Base-by-base conservation (phyloP, 2,888 invertebrate species). In the Diarsia mendica region DNA sequence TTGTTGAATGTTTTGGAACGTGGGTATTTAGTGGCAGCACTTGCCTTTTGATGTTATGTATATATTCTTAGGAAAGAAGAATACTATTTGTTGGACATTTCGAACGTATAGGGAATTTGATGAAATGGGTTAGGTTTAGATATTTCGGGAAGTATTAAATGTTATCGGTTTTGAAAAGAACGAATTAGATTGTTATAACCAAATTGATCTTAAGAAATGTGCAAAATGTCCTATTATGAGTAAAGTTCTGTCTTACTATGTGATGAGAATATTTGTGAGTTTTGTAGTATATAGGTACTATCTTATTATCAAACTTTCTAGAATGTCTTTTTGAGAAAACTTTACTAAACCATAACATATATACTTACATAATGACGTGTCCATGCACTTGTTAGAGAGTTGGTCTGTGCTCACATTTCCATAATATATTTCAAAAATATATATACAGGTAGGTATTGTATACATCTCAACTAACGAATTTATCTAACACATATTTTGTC, bases 61-160 rank as follows among this genome's bases (percentile, higher is more conserved):
- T 53, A 51, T 51, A 39, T 23, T 63, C 8, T 20, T 23, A 23
- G 49, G 48, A 68, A 46, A n/a, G 46, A 13, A 20, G 49, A 70
- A 77, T 20, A n/a, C 13, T 49, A 48, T 28, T 70, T 63, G 72
- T 72, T 81, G 66, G 77, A 39, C 9, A 28, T 80, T 81, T 72
- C 72, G 69, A 77, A 76, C 49, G 76, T 20, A n/a, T 44, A 11
- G 15, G 44, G 58, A 28, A 39, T 15, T 79, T 63, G 44, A n/a
- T 69, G 13, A 65, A 39, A 66, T 48, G 23, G 58, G 10, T 55
- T 28, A 58, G 44, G 3, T 53, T 48, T 55, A 55, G 23, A 53
- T 8, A 18, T 75, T 80, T 68, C 68, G 51, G 70, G 67, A 70
- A 33, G 67, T 82, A 70, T 82, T 69, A 33, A 82, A 74, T 65